Evolutionary conservation across 2,888 invertebrate species (phyloP).

Genomic region (Dugesia japonica): DNA sequence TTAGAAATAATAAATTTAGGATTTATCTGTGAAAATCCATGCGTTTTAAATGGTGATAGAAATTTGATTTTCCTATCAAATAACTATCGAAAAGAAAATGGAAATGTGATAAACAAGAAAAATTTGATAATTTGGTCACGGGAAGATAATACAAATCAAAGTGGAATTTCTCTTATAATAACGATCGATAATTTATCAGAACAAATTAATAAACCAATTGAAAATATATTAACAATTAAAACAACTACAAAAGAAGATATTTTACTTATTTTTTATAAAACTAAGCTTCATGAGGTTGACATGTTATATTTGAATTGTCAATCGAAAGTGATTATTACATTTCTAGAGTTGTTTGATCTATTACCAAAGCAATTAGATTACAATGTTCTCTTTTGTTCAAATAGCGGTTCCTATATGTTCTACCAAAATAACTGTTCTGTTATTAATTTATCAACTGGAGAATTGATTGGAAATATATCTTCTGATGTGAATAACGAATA

Average conservation of each 20-base stretch:
- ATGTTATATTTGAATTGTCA: background rate
- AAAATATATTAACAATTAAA: background rate
- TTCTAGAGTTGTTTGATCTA: background rate
- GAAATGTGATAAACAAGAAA: background rate
- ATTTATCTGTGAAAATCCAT: background rate
- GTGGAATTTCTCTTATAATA: background rate
- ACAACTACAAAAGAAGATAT: background rate
- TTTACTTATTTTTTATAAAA: background rate
- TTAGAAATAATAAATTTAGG: background rate
- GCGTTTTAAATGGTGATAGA: background rate
- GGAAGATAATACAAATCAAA: background rate
- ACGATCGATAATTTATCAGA: background rate
- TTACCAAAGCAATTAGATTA: background rate
- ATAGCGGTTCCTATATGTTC: background rate
- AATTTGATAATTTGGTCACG: background rate
- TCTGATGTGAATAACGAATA: background rate
- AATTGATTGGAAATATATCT: background rate
- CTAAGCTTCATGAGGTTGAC: background rate
- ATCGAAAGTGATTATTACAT: background rate
- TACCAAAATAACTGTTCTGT: background rate
- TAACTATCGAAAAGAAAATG: background rate
- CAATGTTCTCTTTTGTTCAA: background rate
- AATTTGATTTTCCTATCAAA: background rate
- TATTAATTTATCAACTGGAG: slow-evolving; percentile 37
- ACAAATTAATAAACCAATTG: background rate